phyloP scores from a whole-genome alignment of 2,888 invertebrate genomes.

The Parnassius smintheus region DNA sequence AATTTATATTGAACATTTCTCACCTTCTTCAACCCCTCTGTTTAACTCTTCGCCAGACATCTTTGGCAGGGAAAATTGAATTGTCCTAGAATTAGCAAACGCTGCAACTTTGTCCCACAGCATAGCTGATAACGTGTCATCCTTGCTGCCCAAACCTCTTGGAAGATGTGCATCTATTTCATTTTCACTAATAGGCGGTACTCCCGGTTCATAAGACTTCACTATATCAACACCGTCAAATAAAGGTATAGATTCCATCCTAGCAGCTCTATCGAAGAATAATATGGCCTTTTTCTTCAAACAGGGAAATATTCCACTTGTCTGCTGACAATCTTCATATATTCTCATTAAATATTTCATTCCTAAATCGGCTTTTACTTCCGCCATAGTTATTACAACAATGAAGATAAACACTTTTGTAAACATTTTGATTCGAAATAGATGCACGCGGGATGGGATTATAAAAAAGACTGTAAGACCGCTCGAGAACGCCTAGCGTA shows the following conservation, averaged over 20 bases:
- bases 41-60: conserved; percentile 85
- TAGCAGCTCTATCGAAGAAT: conserved; percentile 88
- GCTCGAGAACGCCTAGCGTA: conserved; percentile 48
- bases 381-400: conserved; percentile 40
- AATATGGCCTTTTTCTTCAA: conserved; percentile 90
- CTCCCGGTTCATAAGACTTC: conserved; percentile 70
- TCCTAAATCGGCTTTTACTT: conserved; percentile 75
- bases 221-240: conserved; percentile 85
- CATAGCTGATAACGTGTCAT: conserved; percentile 84
- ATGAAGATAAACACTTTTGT: conserved; percentile 54
- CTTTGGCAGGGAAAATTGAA: conserved; percentile 89
- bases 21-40: conserved; percentile 89
- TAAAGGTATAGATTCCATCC: conserved; percentile 83
- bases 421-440: conserved; percentile 48
- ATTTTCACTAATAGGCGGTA: conserved; percentile 81
- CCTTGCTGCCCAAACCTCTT: conserved; percentile 84
- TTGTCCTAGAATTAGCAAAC: conserved; percentile 87
- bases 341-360: conserved; percentile 85
- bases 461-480: conserved; percentile 77
- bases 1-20: conserved; percentile 23
- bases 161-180: conserved; percentile 86
- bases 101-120: conserved; percentile 86
- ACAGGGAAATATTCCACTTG: conserved; percentile 87
- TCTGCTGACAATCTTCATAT: conserved; percentile 88
- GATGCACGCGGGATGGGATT: conserved; percentile 59